phyloP scores from a whole-genome alignment of 2,888 invertebrate species.

The Apamea anceps region DNA sequence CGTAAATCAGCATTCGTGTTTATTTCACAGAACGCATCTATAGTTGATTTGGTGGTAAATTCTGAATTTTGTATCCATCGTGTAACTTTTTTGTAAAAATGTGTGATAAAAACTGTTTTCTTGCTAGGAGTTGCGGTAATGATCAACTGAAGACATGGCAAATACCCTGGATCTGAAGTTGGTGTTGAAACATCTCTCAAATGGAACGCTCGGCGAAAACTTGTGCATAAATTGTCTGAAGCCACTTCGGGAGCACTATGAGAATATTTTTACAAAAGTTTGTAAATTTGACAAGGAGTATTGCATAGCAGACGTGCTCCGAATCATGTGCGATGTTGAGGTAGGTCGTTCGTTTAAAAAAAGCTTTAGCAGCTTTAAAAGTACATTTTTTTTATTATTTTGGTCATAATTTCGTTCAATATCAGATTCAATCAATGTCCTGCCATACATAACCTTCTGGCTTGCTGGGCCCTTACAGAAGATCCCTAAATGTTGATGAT shows the following conservation, averaged over 20 bases:
- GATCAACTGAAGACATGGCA: conserved; percentile 71
- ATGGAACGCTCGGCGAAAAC: conserved; percentile 79
- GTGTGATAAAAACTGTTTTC: conserved; percentile 49
- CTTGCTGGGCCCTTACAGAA: neutral
- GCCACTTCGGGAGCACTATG: conserved; percentile 74
- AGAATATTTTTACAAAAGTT: conserved; percentile 82
- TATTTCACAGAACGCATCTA: conserved; percentile 69
- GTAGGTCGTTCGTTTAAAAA: conserved; percentile 61
- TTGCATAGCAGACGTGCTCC: conserved; percentile 81
- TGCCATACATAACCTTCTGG: neutral
- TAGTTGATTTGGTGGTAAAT: conserved; percentile 74
- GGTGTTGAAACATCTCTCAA: conserved; percentile 81
- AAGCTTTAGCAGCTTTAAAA: neutral
- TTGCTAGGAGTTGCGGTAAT: conserved; percentile 52
- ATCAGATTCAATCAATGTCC: neutral
- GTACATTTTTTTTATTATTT: neutral
- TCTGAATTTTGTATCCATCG: conserved; percentile 55
- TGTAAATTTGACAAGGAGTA: conserved; percentile 80
- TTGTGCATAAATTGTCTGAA: conserved; percentile 82
- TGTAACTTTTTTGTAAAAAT: conserved; percentile 28
- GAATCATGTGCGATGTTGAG: conserved; percentile 75
- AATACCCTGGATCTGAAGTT: conserved; percentile 74
- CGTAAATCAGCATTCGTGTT: conserved; percentile 19
- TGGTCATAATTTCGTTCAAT: neutral
- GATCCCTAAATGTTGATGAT: neutral